Evolutionary conservation across 2,888 invertebrate species (phyloP).

Genomic region (Crepidodera aurea): DNA sequence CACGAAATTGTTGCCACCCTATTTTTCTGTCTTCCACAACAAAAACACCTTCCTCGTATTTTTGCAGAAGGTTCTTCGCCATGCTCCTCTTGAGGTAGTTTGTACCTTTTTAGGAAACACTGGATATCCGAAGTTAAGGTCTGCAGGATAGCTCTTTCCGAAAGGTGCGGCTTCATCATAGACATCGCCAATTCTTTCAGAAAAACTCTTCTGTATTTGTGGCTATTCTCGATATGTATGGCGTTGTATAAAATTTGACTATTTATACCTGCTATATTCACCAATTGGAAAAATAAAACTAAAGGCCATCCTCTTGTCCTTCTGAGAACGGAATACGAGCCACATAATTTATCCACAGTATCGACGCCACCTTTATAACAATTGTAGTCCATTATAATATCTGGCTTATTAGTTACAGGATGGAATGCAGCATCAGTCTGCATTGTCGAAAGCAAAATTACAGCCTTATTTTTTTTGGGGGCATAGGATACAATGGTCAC

Average conservation of each 20-base stretch:
- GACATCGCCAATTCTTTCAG: slow-evolving; percentile 25
- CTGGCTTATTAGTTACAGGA: slow-evolving; percentile 38
- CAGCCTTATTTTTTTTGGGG: too few species aligned
- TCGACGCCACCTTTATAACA: slow-evolving; percentile 46
- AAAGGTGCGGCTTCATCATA: slow-evolving; percentile 36
- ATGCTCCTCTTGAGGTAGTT: slow-evolving; percentile 4
- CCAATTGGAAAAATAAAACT: slow-evolving; percentile 42
- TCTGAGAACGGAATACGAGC: slow-evolving; percentile 39
- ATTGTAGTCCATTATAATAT: slow-evolving; percentile 41
- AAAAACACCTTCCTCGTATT: slow-evolving; percentile 29
- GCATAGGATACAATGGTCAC: slow-evolving; percentile 48
- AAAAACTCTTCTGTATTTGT: slow-evolving; percentile 35
- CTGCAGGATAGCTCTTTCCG: slow-evolving; percentile 24
- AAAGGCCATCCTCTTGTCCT: slow-evolving; percentile 45
- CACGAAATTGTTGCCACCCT: slow-evolving; percentile 34
- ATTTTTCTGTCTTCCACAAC: slow-evolving; percentile 35
- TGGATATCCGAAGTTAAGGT: slow-evolving; percentile 30
- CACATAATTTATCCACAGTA: slow-evolving; percentile 46
- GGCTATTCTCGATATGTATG: slow-evolving; percentile 1
- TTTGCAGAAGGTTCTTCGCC: slow-evolving; percentile 29
- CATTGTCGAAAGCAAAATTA: slow-evolving; percentile 33
- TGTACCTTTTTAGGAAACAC: slow-evolving; percentile 32
- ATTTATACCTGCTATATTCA: slow-evolving; percentile 47
- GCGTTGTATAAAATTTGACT: slow-evolving; percentile 23
- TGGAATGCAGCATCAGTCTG: slow-evolving; percentile 37